Conservation (phyloP, 2,797 vertebrate species). For the Linurgus olivaceus region DNA sequence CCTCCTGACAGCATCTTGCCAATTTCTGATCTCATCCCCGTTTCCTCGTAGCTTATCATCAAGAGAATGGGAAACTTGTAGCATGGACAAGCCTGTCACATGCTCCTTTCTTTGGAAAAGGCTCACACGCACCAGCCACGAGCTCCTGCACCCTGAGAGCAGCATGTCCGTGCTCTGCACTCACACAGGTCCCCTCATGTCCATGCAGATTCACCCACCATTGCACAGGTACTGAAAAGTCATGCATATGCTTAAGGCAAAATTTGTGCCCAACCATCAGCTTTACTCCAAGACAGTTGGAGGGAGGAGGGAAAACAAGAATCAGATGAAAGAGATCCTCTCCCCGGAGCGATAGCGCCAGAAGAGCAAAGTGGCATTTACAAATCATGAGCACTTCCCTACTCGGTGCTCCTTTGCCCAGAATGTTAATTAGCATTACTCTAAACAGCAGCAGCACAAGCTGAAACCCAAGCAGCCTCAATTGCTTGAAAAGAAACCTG, state of each 20-base stretch:
- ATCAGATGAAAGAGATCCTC: not conserved
- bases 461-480: not conserved
- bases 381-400: conserved; percentile 32
- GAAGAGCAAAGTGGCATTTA: conserved; percentile 56
- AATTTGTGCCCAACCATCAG: not conserved
- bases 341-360: not conserved
- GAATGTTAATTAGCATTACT: conserved; percentile 49
- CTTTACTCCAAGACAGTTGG: not conserved
- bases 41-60: conserved; percentile 33
- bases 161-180: rapidly evolving
- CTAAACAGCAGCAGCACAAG: not conserved
- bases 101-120: not conserved
- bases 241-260: not conserved
- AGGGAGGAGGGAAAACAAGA: not conserved
- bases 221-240: not conserved
- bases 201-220: not conserved
- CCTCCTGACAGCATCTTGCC: conserved; percentile 57
- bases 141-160: not conserved
- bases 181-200: rapidly evolving
- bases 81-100: not conserved
- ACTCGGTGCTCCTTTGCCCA: conserved; percentile 19
- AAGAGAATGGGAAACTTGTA: not conserved
- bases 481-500: not conserved
- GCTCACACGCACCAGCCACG: not conserved
- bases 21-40: conserved; percentile 51